Percentiles rank a stretch among this genome's conserved stretches.
Conservation (phyloP, 2,113 vertebrate genomes). For the Tupaia chinensis region DNA sequence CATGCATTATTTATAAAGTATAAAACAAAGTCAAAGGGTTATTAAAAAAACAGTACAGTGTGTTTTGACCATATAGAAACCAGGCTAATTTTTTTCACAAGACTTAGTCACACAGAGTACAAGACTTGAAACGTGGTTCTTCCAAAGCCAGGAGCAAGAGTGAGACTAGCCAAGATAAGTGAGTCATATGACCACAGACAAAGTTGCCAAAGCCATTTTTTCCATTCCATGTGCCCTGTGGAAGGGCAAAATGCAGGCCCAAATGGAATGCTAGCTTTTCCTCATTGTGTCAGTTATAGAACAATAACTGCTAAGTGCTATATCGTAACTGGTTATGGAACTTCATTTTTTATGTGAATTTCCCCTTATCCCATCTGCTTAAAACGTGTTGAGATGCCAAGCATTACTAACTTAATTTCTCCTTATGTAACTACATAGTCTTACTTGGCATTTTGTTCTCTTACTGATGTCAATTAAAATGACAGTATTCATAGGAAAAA, state of each 20-base stretch:
- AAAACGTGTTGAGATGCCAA: not conserved
- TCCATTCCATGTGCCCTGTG: conserved; percentile 58
- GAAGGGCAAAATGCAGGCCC: conserved; percentile 29
- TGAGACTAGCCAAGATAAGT: conserved; percentile 29
- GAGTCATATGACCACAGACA: conserved; percentile 61
- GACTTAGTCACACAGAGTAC: not conserved
- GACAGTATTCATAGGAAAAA: not conserved
- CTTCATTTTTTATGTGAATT: not conserved
- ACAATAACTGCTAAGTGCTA: not conserved
- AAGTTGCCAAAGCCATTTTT: conserved; percentile 28
- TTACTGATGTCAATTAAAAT: conserved; percentile 45
- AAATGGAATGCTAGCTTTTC: not conserved
- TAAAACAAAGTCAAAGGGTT: not conserved
- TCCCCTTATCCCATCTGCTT: not conserved
- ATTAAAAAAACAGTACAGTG: not conserved
- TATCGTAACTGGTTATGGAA: not conserved
- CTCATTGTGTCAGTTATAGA: not conserved
- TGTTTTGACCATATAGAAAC: not conserved
- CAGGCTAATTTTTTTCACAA: not conserved
- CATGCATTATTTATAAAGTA: not conserved
- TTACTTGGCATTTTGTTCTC: not conserved
- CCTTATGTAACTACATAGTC: not conserved
- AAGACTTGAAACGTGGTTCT: not conserved
- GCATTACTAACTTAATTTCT: not conserved
- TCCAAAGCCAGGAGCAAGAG: conserved; percentile 11